Evolutionary conservation across 2,888 invertebrate species (phyloP), one percentile per base, ranked within the genome.

Genomic region (Drosophila setosimentum): DNA sequence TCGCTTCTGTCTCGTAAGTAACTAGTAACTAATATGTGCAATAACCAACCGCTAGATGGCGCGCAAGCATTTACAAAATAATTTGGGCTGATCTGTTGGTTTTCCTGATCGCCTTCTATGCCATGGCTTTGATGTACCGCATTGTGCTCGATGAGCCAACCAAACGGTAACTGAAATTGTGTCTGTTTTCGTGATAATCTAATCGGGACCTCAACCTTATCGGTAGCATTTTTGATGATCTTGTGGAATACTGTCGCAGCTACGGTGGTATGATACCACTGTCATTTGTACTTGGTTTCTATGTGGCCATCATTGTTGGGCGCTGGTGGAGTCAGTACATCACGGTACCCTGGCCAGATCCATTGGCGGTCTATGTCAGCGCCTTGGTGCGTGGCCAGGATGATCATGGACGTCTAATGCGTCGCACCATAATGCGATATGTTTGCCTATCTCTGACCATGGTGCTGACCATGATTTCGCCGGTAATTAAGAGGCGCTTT

Each of bases 251-350:
- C 93, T 98, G 98, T 93, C 95, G 96, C 90, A 95, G 95, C 80
- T 97, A 97, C 93, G 96, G 96, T 76, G 96, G 96, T 92, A 94
- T 97, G 69, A 98, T 98, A 87, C 98, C 98, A 8, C 93, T 98
- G 79, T 97, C 98, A 7, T 98, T 98, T 93, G 98, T 98, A 65
- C 94, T 98, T 82, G 98, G 98, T 79, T 98, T 98, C 94, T 98
- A 98, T 93, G 98, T 98, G 63, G 95, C 96, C 11, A 95, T 98
- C 75, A 97, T 98, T 49, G 97, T 98, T 95, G 96, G 96, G 61
- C 95, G 98, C 87, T 98, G 98, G 98, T 97, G 97, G 97, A 95
- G 94, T 91, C 97, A 97, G 92, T 97, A 97, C 90, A 95, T 95
- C 35, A 94, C 94, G 18, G 97, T 97, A 82, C 97, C 97, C 1